Evolutionary conservation across 2,888 invertebrate genomes (phyloP).

Genomic region (Aspidiotus destructor): DNA sequence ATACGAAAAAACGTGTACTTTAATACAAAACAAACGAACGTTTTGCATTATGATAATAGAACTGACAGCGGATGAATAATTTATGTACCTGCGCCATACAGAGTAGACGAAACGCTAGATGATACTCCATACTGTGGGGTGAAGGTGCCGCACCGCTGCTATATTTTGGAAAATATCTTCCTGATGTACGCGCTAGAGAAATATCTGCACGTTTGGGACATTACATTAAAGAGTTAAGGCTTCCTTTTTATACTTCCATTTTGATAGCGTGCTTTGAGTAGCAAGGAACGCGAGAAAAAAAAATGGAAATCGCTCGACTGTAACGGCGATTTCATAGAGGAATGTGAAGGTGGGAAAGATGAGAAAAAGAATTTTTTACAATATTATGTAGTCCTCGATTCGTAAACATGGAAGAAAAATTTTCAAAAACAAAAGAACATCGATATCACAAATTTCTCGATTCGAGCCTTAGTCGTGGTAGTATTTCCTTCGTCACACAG

Average conservation of each 20-base stretch:
- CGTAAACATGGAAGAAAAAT: too few species aligned
- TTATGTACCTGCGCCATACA: constrained; percentile 16
- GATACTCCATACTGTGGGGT: not conserved
- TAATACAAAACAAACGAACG: constrained; percentile 16
- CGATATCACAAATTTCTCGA: too few species aligned
- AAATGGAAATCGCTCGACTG: too few species aligned
- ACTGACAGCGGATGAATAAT: constrained; percentile 29
- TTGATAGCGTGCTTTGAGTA: not conserved
- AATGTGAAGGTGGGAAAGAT: too few species aligned
- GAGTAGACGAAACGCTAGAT: too few species aligned
- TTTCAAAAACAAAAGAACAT: too few species aligned
- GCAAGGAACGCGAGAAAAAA: too few species aligned
- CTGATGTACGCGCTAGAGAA: not conserved
- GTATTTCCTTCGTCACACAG: too few species aligned
- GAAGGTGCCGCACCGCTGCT: not conserved
- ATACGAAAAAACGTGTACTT: constrained; percentile 3
- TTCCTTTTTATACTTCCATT: not conserved
- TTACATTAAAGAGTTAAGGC: constrained; percentile 2
- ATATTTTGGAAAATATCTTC: not conserved
- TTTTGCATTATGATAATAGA: constrained; percentile 28
- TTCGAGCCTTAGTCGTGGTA: too few species aligned
- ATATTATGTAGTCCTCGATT: too few species aligned
- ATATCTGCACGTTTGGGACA: constrained; percentile 4
- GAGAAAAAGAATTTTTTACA: too few species aligned
- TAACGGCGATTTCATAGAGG: too few species aligned